These are phyloP conservation scores for Caenorhabditis sulstoni DNA, from an alignment of 2,888 invertebrate species.

Conservation along the genomic window DNA sequence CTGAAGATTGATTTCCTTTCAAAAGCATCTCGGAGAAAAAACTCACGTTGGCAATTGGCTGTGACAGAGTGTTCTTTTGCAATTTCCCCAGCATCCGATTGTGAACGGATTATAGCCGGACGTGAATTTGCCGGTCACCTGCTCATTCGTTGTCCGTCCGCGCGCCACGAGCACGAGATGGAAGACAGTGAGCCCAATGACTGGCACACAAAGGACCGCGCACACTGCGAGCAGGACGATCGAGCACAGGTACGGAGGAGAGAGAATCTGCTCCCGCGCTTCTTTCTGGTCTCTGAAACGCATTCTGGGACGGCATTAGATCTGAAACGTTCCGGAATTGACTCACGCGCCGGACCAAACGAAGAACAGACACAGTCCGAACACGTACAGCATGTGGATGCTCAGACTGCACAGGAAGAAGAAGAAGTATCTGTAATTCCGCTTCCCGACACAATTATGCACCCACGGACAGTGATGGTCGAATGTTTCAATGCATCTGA, in stretches of 20 bases:
- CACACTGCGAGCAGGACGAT: conserved; percentile 91
- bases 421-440: conserved; percentile 91
- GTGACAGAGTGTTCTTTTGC: conserved; percentile 94
- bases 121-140: conserved; percentile 99
- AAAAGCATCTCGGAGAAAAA: conserved; percentile 25
- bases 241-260: conserved; percentile 83
- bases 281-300: conserved; percentile 30
- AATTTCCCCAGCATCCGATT: conserved; percentile 94
- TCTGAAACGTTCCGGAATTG: background rate
- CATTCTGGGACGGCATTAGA: background rate
- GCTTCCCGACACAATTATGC: conserved; percentile 80
- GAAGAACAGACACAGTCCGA: conserved; percentile 92
- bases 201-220: conserved; percentile 93
- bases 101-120: conserved; percentile 99
- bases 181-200: conserved; percentile 97
- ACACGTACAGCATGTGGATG: conserved; percentile 97
- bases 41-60: conserved; percentile 95
- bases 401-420: conserved; percentile 96
- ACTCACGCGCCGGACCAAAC: conserved; percentile 84
- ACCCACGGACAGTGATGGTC: conserved; percentile 93
- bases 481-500: conserved; percentile 87
- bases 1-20: conserved; percentile 8
- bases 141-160: conserved; percentile 98
- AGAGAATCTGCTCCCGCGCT: conserved; percentile 67
- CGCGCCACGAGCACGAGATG: conserved; percentile 96